phyloP scores from a whole-genome alignment of 2,113 vertebrate genomes.

The Tragelaphus strepsiceros region DNA sequence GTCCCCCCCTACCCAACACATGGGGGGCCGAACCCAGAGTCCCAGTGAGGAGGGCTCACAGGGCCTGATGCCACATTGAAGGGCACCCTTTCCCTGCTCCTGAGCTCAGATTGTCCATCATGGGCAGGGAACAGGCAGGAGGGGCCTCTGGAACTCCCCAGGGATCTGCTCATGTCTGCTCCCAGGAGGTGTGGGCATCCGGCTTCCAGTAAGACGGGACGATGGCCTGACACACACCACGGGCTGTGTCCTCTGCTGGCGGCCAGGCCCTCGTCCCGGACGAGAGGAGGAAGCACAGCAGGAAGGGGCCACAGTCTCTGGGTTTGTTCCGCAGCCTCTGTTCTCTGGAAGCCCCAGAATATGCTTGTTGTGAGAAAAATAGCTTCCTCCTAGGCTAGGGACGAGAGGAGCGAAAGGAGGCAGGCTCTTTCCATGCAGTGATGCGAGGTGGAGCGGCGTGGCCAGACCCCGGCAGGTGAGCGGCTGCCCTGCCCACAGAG shows the following conservation, averaged over 20 bases:
- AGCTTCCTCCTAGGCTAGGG: background rate
- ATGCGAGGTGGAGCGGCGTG: accelerated
- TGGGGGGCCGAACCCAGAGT: too few species aligned
- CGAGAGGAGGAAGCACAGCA: accelerated
- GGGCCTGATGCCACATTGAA: background rate
- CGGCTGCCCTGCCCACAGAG: accelerated
- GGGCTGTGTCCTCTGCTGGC: accelerated
- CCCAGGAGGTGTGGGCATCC: background rate
- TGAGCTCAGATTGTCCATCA: background rate
- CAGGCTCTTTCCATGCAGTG: accelerated
- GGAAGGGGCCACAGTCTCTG: background rate
- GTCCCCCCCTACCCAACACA: background rate
- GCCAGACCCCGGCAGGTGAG: accelerated
- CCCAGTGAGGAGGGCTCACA: accelerated
- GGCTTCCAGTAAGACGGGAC: accelerated
- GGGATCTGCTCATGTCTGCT: accelerated
- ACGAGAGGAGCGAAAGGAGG: background rate
- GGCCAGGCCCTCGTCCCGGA: background rate
- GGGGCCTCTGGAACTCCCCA: background rate
- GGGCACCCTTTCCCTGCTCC: accelerated
- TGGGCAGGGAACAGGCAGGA: background rate
- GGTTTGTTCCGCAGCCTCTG: accelerated
- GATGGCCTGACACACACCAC: accelerated
- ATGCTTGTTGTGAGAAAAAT: background rate
- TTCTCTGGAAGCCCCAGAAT: background rate